Evolutionary conservation across 2,113 vertebrate genomes (phyloP).

Genomic region (Mustela lutreola): DNA sequence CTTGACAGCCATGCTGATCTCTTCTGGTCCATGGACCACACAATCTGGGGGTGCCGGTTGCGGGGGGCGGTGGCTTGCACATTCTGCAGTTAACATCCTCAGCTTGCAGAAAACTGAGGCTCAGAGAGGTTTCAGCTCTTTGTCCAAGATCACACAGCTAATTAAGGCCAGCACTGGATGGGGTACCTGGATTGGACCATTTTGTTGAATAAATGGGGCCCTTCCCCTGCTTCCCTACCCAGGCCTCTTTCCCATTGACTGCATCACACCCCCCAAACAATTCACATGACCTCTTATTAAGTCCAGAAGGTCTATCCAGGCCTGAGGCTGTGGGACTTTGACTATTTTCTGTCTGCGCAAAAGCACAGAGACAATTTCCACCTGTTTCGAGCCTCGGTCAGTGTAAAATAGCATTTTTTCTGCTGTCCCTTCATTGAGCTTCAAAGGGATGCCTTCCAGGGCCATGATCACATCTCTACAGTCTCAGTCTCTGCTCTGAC

Average conservation of each 20-base stretch:
- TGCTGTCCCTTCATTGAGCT: background rate
- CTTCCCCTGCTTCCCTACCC: background rate
- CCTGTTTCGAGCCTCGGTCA: background rate
- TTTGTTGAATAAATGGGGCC: background rate
- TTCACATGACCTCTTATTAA: background rate
- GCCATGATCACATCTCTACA: background rate
- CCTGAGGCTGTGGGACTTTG: background rate
- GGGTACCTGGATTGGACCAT: background rate
- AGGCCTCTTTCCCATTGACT: background rate
- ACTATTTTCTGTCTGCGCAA: background rate
- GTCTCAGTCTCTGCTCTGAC: background rate
- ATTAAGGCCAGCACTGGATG: background rate
- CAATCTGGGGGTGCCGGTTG: background rate
- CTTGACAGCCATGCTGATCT: background rate
- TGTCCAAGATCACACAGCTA: background rate
- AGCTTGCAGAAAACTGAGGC: background rate
- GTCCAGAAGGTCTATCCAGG: background rate
- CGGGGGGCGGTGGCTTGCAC: background rate
- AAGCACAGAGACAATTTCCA: background rate
- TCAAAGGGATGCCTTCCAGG: background rate
- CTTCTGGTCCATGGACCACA: background rate
- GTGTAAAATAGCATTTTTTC: background rate
- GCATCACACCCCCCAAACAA: background rate
- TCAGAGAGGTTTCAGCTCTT: background rate
- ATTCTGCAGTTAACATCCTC: background rate